A percentile compares a stretch with the other conserved stretches of the same genome.
These are phyloP conservation scores for Xyrauchen texanus DNA, from an alignment of 2,113 vertebrate genomes.

Conservation along the genomic window DNA sequence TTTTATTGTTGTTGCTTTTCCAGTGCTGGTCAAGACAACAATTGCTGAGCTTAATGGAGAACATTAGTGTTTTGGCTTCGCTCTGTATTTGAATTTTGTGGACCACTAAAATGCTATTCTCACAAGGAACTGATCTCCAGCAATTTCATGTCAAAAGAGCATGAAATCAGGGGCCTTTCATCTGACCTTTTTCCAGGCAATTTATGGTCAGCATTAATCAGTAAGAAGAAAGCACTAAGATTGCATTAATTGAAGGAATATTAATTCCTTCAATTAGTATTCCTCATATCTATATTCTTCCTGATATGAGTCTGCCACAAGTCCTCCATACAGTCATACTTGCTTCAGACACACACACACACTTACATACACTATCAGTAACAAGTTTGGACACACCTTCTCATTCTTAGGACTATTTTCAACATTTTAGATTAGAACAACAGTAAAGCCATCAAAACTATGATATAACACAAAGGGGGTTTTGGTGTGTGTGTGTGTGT, in stretches of 20 bases:
- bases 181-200: background rate
- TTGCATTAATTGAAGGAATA: too few species aligned
- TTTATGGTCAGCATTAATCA: constrained; percentile 12
- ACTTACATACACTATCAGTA: background rate
- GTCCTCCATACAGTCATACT: background rate
- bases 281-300: constrained; percentile 1
- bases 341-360: background rate
- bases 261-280: background rate
- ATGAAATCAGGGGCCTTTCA: background rate
- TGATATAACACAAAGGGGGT: too few species aligned
- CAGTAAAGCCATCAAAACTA: too few species aligned
- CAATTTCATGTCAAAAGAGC: background rate
- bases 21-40: background rate
- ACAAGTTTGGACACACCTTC: too few species aligned
- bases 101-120: background rate
- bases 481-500: too few species aligned
- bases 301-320: background rate
- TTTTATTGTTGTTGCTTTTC: background rate
- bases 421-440: too few species aligned
- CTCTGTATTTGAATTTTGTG: background rate
- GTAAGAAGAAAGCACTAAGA: background rate
- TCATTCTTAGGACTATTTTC: too few species aligned
- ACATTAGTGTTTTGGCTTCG: background rate
- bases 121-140: constrained; percentile 7
- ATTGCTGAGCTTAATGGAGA: background rate